A percentile compares a stretch with the other conserved stretches of the same genome.
Conservation (phyloP, 1,140 invertebrate genomes). For the Rhyzopertha dominica region DNA sequence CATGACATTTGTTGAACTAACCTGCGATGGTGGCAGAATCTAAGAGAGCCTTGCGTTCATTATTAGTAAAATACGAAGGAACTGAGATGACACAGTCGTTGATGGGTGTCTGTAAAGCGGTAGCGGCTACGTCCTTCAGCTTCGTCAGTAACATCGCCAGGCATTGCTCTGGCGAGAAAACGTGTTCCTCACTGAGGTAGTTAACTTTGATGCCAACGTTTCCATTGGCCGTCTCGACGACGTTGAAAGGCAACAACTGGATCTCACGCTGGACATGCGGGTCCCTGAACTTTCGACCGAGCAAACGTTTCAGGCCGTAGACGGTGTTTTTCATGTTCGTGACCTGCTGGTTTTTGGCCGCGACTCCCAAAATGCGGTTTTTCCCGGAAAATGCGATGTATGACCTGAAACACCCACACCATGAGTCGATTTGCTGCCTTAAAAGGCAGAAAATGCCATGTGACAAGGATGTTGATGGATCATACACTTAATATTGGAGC, state of each 20-base stretch:
- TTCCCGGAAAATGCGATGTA: constrained; percentile 92
- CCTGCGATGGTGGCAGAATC: constrained; percentile 81
- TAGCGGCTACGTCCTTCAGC: constrained; percentile 86
- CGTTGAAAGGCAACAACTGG: constrained; percentile 68
- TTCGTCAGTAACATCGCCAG: constrained; percentile 97
- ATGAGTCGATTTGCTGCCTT: background rate
- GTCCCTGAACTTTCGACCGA: constrained; percentile 85
- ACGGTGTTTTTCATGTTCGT: constrained; percentile 98
- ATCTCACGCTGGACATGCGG: constrained; percentile 78
- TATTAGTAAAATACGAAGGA: constrained; percentile 91
- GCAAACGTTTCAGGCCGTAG: constrained; percentile 85
- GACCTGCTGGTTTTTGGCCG: constrained; percentile 93
- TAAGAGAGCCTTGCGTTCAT: constrained; percentile 83
- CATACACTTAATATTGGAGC: too few species aligned
- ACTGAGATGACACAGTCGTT: constrained; percentile 98
- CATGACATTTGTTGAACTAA: constrained; percentile 31
- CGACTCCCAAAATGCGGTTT: constrained; percentile 88
- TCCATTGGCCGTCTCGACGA: constrained; percentile 64
- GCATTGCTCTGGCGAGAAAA: constrained; percentile 92
- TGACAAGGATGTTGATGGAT: too few species aligned
- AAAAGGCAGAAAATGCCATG: background rate
- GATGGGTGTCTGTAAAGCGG: constrained; percentile 81
- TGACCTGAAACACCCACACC: constrained; percentile 58
- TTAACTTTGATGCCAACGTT: constrained; percentile 76
- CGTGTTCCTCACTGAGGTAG: constrained; percentile 79